Percentiles rank a stretch among this genome's conserved stretches.
phyloP scores from a whole-genome alignment of 2,797 vertebrate species.

The Rhinogobio ventralis region DNA sequence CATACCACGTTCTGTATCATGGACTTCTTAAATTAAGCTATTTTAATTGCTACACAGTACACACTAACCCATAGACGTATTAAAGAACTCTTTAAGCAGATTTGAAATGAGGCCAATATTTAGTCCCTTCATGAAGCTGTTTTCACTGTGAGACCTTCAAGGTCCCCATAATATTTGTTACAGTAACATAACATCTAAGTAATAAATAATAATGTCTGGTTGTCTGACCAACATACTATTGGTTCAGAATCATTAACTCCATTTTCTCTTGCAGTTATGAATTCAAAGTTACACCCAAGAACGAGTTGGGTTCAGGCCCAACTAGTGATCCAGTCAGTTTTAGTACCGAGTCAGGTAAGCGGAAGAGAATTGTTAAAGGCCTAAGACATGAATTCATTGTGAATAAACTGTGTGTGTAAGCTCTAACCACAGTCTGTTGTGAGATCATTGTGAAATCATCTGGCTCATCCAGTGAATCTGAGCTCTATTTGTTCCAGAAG shows the following conservation, averaged over 20 bases:
- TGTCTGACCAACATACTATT: neutral
- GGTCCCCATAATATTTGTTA: neutral
- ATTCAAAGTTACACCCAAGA: conserved; percentile 92
- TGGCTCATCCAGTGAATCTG: conserved; percentile 17
- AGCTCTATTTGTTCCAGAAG: neutral
- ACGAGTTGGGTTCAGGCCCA: conserved; percentile 90
- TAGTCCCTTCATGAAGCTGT: neutral
- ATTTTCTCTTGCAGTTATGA: conserved; percentile 85
- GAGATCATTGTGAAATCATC: conserved; percentile 28
- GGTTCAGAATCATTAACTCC: neutral
- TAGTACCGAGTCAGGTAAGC: conserved; percentile 94
- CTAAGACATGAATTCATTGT: neutral
- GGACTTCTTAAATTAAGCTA: neutral
- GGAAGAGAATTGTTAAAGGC: neutral
- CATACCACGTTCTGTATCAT: neutral
- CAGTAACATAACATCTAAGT: neutral
- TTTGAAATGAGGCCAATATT: neutral
- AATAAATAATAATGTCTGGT: neutral
- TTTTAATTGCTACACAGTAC: neutral
- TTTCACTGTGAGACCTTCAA: neutral
- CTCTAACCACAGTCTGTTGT: neutral
- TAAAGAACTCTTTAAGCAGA: neutral
- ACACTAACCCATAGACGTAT: neutral
- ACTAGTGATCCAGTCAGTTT: conserved; percentile 87
- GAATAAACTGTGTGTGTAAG: neutral